Conservation (phyloP, 2,888 invertebrate genomes). For the Melieria picta region DNA sequence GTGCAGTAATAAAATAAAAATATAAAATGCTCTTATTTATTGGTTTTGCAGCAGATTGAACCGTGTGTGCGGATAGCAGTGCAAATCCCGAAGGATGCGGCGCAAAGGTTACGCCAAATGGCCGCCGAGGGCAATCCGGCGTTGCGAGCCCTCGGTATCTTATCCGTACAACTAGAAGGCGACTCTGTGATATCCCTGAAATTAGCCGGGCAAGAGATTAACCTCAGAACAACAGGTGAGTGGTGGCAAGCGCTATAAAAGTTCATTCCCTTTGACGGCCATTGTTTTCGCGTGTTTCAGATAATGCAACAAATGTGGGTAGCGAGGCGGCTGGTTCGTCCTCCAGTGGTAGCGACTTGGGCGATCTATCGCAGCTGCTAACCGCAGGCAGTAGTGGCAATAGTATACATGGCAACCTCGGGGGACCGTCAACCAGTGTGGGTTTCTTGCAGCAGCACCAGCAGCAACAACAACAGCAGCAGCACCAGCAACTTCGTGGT, state of each 20-base stretch:
- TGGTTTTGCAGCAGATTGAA: conserved; percentile 69
- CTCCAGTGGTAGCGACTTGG: conserved; percentile 46
- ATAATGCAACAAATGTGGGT: conserved; percentile 53
- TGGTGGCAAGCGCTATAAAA: background rate
- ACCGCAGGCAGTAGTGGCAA: conserved; percentile 27
- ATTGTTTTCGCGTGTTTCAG: conserved; percentile 40
- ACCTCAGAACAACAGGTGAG: conserved; percentile 68
- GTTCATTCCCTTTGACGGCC: background rate
- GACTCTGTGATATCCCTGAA: conserved; percentile 81
- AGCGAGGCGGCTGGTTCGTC: conserved; percentile 59
- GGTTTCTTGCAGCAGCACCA: conserved; percentile 41
- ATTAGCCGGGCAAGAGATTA: conserved; percentile 78
- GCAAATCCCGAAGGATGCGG: conserved; percentile 96
- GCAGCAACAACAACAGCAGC: conserved; percentile 48
- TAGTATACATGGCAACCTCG: conserved; percentile 7
- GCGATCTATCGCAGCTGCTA: conserved; percentile 52
- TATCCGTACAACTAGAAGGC: conserved; percentile 94
- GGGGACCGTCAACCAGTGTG: conserved; percentile 16
- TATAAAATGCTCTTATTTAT: background rate
- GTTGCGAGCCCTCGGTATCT: conserved; percentile 90
- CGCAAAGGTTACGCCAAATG: conserved; percentile 87
- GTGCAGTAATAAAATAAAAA: no score
- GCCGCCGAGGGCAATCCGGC: conserved; percentile 91
- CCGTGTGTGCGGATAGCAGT: conserved; percentile 98
- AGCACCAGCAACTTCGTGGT: conserved; percentile 46